Base-by-base conservation (phyloP, 2,888 invertebrate species). In the Copidosoma aretas region DNA sequence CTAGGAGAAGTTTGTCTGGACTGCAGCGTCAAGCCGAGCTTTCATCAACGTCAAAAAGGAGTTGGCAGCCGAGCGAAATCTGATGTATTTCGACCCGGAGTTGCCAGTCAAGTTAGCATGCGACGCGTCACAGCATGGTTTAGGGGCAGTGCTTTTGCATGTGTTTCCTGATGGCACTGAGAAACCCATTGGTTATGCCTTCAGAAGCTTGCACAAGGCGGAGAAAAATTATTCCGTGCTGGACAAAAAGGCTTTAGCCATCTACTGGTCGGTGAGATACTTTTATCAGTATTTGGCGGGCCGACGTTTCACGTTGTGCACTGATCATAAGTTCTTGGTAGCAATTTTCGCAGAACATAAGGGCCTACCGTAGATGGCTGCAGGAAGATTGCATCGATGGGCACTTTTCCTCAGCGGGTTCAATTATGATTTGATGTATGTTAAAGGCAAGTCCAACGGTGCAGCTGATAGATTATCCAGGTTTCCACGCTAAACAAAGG, bases 321-420 rank as follows among this genome's bases (percentile, higher is more conserved):
- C 82, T 1, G 82, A 84, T 68, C 79, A 82, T 67, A 76, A 81
- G 64, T 82, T 84, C 0, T 71, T 84, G n/a, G 73, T 60, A 10
- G 73, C 72, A 25, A 77, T 84, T 22, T 77, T 83, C 59, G 64
- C 67, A 0, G 25, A 60, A 14, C 70, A 69, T 75, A 70, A 71
- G 59, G 71, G 51, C 46, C 76, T 54, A 73, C 79, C 65, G 25
- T 71, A 49, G 58, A 70, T 79, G 67, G 76, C 77, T 53, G 75
- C 79, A 10, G 71, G 72, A 21, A 69, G 75, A 51, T 73, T 77
- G 66, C 77, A 73, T 61, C 64, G 74, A 60, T 81, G 76, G 77
- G 76, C 77, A 8, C 60, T 75, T 2, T 68, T 76, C 12, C 67
- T 84, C 10, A 73, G 77, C 14, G 79, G 74, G 5, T 83, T 81